Conservation (phyloP, 2,113 vertebrate species). For the Tachycineta bicolor region DNA sequence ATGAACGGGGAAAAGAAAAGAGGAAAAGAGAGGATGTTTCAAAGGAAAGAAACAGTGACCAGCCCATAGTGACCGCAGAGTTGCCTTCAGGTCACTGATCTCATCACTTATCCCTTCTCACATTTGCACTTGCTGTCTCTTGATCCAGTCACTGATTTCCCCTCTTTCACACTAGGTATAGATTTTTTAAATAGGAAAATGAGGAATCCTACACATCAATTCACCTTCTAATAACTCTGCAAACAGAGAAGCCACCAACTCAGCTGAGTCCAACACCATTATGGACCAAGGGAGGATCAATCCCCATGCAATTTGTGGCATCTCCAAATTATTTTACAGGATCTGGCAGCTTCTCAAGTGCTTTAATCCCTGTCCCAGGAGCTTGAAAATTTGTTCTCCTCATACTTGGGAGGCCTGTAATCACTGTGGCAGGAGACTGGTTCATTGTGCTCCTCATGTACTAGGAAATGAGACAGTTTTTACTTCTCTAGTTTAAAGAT, state of each 20-base stretch:
- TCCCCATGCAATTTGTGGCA: neutral
- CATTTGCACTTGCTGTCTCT: neutral
- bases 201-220: neutral
- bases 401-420: rapidly evolving
- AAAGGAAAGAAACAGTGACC: neutral
- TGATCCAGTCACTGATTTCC: neutral
- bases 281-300: neutral
- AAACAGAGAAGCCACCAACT: neutral
- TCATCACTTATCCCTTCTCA: neutral
- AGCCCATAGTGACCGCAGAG: neutral
- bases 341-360: neutral
- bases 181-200: neutral
- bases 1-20: neutral
- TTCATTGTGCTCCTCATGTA: neutral
- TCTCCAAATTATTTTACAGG: neutral
- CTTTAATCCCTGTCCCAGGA: neutral
- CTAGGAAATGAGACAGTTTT: neutral
- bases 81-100: neutral
- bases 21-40: neutral
- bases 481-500: neutral
- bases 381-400: neutral
- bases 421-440: neutral
- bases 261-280: neutral
- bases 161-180: neutral
- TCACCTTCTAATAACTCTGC: neutral